Evolutionary conservation across 2,113 vertebrate genomes (phyloP), one percentile per base, ranked within the genome.

Genomic region (Cichladusa arquata): DNA sequence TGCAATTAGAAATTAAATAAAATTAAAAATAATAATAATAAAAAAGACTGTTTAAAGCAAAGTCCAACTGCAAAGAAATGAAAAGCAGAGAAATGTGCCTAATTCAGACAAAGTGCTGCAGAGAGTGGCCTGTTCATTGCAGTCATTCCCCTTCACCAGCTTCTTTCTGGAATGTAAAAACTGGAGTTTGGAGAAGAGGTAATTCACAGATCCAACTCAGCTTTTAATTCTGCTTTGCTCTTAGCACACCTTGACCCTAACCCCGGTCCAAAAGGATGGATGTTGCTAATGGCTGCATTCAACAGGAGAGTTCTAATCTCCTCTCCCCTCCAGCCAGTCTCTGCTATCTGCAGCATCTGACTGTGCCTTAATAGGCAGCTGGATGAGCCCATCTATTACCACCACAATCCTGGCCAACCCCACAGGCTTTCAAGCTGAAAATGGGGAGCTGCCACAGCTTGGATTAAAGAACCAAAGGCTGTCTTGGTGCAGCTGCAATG

Each of bases 381-480:
- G 84, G 48, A 36, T 81, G 89, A 78, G 64, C 66, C 50, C 28
- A 76, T 91, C 82, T 77, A 19, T 93, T 72, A 70, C 0, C 2
- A 58, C 76, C 57, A 76, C 48, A 40, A 12, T 40, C 89, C 40
- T 88, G 84, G 82, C 88, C 95, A 93, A 88, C 11, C 54, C 85
- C 74, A 31, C 51, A 88, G 92, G 79, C 66, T 94, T 93, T 88
- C 71, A 60, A 73, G n/a, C 47, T 88, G 66, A 73, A 86, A 95
- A 90, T 26, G 66, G 51, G 82, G 90, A 91, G 17, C 81, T 92
- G 81, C 45, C 38, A 53, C 81, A 24, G 13, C 31, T 34, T 45
- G 71, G 38, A 71, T 60, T 91, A 82, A 83, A 91, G 74, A 61
- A 85, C 73, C 54, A 67, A 93, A 61, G 80, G 10, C 86, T 86